A percentile compares a stretch with the other conserved stretches of the same genome.
Conservation (phyloP, 1,140 invertebrate genomes). For the Wasmannia auropunctata region DNA sequence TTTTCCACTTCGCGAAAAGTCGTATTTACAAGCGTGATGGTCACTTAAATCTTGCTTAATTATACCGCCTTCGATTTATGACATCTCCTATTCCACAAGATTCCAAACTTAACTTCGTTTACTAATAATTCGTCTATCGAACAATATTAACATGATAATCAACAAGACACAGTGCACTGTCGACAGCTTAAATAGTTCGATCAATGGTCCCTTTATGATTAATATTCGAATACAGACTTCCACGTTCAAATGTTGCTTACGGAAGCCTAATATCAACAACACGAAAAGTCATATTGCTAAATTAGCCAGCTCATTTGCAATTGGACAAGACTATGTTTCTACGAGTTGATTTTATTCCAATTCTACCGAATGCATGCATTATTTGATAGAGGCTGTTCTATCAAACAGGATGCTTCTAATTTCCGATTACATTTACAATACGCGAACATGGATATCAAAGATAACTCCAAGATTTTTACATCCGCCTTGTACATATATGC, state of each 20-base stretch:
- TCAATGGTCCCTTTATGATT: background rate
- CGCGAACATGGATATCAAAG: background rate
- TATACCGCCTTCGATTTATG: background rate
- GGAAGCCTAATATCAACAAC: background rate
- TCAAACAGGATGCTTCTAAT: background rate
- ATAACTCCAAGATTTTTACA: slow-evolving; percentile 2
- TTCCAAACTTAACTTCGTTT: slow-evolving; percentile 4
- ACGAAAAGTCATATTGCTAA: background rate
- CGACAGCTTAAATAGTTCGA: background rate
- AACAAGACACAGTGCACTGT: background rate
- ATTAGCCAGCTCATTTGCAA: background rate
- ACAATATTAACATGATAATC: background rate
- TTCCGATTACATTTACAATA: background rate
- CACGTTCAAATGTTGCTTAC: background rate
- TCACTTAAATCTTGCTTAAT: background rate
- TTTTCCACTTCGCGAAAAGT: background rate
- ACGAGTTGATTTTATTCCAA: background rate
- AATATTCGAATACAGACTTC: background rate
- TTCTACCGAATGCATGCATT: background rate
- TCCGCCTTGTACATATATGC: background rate
- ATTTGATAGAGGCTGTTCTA: background rate
- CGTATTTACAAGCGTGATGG: background rate
- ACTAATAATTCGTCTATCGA: background rate
- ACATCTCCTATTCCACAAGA: background rate
- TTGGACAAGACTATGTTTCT: background rate